Base-by-base conservation (phyloP, 2,888 invertebrate species). In the Notodromas monacha region DNA sequence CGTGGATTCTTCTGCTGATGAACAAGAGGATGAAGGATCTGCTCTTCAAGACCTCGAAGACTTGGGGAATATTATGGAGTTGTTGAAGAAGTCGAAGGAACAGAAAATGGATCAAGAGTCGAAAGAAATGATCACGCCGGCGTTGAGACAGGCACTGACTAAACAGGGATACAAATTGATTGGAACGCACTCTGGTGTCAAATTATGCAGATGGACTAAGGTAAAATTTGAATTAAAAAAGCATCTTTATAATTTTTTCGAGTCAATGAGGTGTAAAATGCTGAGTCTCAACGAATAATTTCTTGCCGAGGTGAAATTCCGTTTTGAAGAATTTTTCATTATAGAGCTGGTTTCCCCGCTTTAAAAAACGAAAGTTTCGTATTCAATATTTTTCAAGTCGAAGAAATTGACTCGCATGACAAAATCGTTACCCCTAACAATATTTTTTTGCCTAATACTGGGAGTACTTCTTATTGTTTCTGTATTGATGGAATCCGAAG, bases 151-250 rank as follows among this genome's bases (percentile, higher is more conserved):
- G 38, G 45, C 53, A 12, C 42, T 60, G 16, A 52, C 55, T 31
- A 60, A 60, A 39, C 58, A 60, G 42, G 60, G 60, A 3, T 60
- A 60, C 41, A 49, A 49, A 34, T 42, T 60, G 14, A 49, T 60
- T 34, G 60, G 60, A 3, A 45, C 51, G 21, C 60, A 60, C 41
- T 60, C 59, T 2, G 60, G 57, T 10, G 60, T 60, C 4, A 60
- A 60, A 41, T 41, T 60, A 26, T 60, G 60, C 39, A 45, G 60
- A 4, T 60, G 60, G 60, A 60, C 59, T 2, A 60, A 60, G 45
- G 55, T 30, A 10, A 15, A 8, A 8, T n/a, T n/a, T n/a, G n/a
- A n/a, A n/a, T n/a, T n/a, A 28, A 28, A 28, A 28, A 11, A n/a
- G n/a, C n/a, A n/a, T 10, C 8, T 28, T 10, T 28, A 30, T n/a